These are phyloP conservation scores for Dyspetes luteomarginatus DNA, from an alignment of 2,888 invertebrate genomes.

Conservation along the genomic window DNA sequence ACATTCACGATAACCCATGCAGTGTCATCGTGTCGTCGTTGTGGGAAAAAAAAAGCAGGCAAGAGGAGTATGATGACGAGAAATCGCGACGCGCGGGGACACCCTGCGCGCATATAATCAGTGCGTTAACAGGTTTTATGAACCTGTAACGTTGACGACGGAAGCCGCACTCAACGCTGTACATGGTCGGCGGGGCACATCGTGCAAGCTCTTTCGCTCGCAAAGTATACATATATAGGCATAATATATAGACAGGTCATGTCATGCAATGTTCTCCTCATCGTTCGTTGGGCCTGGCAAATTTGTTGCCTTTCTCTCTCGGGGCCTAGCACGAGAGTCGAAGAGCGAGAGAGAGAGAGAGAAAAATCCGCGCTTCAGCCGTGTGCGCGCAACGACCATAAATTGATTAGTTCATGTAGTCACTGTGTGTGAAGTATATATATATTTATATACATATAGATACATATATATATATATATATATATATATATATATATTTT, in stretches of 20 bases:
- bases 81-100: constrained; percentile 70
- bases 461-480: not conserved
- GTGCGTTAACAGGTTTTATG: constrained; percentile 82
- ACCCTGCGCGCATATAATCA: constrained; percentile 76
- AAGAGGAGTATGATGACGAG: constrained; percentile 56
- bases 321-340: constrained; percentile 37
- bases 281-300: constrained; percentile 69
- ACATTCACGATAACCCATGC: too few species aligned
- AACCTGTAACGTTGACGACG: constrained; percentile 82
- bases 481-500: not conserved
- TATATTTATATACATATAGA: constrained; percentile 6
- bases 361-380: constrained; percentile 48
- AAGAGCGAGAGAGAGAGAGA: not conserved
- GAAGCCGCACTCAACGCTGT: constrained; percentile 81
- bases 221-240: constrained; percentile 58
- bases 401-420: constrained; percentile 81
- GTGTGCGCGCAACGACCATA: constrained; percentile 77
- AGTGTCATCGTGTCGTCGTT: constrained; percentile 18
- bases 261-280: constrained; percentile 71
- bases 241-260: constrained; percentile 62
- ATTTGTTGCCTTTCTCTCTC: constrained; percentile 61
- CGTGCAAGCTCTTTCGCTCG: constrained; percentile 59
- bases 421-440: constrained; percentile 20
- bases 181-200: constrained; percentile 69
- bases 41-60: constrained; percentile 25